Conservation (phyloP, 2,888 invertebrate species). For the Neocrepidodera transversa region DNA sequence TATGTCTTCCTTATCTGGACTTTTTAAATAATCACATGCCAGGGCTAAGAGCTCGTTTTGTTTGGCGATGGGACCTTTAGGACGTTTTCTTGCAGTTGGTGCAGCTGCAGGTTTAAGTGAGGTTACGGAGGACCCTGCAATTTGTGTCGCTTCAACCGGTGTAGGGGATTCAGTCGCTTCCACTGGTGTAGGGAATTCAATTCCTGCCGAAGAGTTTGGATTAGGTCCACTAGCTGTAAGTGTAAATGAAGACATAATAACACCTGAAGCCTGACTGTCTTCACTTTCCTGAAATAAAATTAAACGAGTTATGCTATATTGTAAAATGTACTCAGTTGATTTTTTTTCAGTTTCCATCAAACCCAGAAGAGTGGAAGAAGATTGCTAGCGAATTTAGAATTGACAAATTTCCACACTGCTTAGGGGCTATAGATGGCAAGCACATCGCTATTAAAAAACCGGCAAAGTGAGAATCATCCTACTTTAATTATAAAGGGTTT, state of each 20-base stretch:
- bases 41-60: conserved; percentile 12
- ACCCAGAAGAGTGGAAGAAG: conserved; percentile 14
- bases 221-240: not conserved
- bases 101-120: not conserved
- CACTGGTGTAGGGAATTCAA: not conserved
- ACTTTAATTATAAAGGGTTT: not conserved
- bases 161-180: conserved; percentile 5
- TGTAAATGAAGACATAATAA: not conserved
- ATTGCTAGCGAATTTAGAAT: conserved; percentile 10
- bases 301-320: too few relatives aligned
- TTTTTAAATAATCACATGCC: conserved; percentile 10
- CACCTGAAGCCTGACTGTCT: not conserved
- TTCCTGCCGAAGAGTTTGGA: too few relatives aligned
- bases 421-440: not conserved
- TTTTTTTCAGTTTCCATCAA: conserved; percentile 19
- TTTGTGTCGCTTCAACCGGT: too few relatives aligned
- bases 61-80: conserved; percentile 10
- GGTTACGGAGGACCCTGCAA: too few relatives aligned
- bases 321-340: not conserved
- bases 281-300: conserved; percentile 8
- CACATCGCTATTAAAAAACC: not conserved
- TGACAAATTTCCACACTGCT: not conserved
- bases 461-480: not conserved
- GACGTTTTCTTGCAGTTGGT: not conserved
- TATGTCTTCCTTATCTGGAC: not conserved